Percentiles rank a stretch among this genome's conserved stretches.
Conservation (phyloP, 2,888 invertebrate species). For the Aphodius sticticus region DNA sequence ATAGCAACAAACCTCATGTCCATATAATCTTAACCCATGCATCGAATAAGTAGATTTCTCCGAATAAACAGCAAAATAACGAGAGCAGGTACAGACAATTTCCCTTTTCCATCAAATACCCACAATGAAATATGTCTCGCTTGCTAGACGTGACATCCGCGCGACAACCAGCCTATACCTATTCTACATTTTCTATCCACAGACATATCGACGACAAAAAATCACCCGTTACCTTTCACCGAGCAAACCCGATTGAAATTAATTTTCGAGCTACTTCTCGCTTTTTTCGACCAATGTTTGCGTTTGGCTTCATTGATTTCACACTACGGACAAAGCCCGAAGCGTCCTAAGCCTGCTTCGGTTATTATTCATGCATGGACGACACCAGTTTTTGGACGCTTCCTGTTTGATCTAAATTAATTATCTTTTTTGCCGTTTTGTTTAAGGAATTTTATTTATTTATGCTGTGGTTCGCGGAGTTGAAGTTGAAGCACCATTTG, state of each 20-base stretch:
- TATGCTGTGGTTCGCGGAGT: too few species aligned
- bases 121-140: neutral
- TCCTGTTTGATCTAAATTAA: neutral
- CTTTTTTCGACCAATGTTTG: neutral
- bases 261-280: neutral
- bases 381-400: neutral
- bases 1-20: too few species aligned
- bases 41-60: too few species aligned
- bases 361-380: neutral
- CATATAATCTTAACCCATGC: too few species aligned
- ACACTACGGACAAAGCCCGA: neutral
- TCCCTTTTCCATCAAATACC: too few species aligned
- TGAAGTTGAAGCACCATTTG: too few species aligned
- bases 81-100: too few species aligned
- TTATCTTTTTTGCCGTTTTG: neutral
- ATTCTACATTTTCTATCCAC: neutral
- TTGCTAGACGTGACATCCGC: neutral
- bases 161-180: neutral
- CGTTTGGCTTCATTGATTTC: neutral
- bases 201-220: neutral
- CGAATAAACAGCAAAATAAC: too few species aligned
- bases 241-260: neutral
- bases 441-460: neutral
- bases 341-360: neutral
- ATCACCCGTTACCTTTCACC: neutral